Base-by-base conservation (phyloP, 2,888 invertebrate species). In the Hypolimnas misippus region DNA sequence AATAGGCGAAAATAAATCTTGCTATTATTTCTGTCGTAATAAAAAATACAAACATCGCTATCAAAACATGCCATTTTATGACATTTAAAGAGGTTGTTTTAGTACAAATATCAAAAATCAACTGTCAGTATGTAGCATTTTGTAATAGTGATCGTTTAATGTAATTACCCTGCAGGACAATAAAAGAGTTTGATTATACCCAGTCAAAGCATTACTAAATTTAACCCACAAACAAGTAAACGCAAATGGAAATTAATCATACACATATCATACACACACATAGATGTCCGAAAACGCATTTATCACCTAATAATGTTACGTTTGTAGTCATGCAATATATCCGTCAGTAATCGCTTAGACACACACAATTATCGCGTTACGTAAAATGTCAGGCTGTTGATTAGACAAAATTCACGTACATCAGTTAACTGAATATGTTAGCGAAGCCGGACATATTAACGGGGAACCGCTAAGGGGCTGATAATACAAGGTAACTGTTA, bases 331-430 rank as follows among this genome's bases (percentile, higher is more conserved):
- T 53, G 38, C 51, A 31, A 57, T 60, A 54, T 55, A 54, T 67
- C 51, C 62, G 58, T 68, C 69, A 67, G 61, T 68, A 70, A 67
- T 58, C 65, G 68, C 64, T 66, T 66, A 68, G 60, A 52, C 68
- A 68, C 65, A 73, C 70, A 60, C 69, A 76, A 76, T 77, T 73
- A 76, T 65, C 73, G 69, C 68, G 69, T 70, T 67, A 64, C 71
- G 70, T 70, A 66, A 58, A 71, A 74, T 73, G 73, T 75, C 76
- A 74, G 71, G 75, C 76, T 76, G 75, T 71, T 77, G 75, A 81
- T 82, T 80, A 80, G 81, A 72, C 73, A 76, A 75, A 81, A 82
- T 78, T 84, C 75, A 72, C 83, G 74, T 73, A 66, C 68, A 71
- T 70, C 49, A 50, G 67, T 63, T 70, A 70, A 70, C 65, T 62